Evolutionary conservation across 92 coral and sea anemone genomes (phyloP).

Genomic region (Isaurus tuberculatus): DNA sequence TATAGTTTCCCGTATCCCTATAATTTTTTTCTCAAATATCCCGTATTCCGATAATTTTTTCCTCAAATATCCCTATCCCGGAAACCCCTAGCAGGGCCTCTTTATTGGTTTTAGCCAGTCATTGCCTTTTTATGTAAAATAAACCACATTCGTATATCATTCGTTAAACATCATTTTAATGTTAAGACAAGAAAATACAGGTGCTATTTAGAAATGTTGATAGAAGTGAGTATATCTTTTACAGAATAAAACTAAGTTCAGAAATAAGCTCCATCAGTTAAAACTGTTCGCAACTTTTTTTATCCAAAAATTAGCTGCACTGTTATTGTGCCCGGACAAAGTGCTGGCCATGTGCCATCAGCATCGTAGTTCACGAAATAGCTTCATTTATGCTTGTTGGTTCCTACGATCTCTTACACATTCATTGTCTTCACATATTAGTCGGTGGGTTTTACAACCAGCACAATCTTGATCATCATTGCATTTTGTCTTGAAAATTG

Average conservation of each 20-base stretch:
- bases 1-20: not conserved
- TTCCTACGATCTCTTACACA: conserved; percentile 25
- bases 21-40: too few species aligned
- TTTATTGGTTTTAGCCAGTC: too few species aligned
- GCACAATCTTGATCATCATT: not conserved
- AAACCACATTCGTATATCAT: not conserved
- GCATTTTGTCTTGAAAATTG: conserved; percentile 26
- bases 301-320: not conserved
- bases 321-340: not conserved
- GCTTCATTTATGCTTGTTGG: not conserved
- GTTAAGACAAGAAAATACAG: not conserved
- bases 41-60: too few species aligned
- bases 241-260: not conserved
- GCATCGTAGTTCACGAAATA: not conserved
- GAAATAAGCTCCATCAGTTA: not conserved
- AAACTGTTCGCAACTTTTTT: not conserved
- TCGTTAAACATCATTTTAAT: not conserved
- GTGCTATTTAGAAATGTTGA: not conserved
- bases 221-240: not conserved
- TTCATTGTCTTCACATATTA: conserved; percentile 30
- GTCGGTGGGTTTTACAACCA: conserved; percentile 6
- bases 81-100: not conserved
- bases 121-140: too few species aligned
- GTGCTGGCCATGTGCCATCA: not conserved
- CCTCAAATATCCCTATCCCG: conserved; percentile 10